Evolutionary conservation across 2,888 invertebrate genomes (phyloP), one percentile per base, ranked within the genome.

Genomic region (Cephus pygmeus): DNA sequence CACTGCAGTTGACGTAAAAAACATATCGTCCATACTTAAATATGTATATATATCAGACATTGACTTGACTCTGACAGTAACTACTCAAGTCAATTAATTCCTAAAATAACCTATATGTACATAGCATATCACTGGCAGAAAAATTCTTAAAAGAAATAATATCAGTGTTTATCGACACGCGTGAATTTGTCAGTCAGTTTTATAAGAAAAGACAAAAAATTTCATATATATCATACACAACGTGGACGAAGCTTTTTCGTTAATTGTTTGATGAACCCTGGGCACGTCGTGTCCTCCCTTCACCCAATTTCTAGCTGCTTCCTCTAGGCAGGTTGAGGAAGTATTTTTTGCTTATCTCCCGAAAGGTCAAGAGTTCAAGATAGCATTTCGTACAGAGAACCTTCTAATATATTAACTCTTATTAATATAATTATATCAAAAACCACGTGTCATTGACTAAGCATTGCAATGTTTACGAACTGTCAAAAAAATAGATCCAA

Each of bases 241-340:
- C 23, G 56, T 56, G 9, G 23, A 56, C 33, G 35, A 33, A 23
- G 80, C 79, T 82, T 76, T 81, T 56, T 77, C 68, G 30, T 79
- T 81, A 83, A 83, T 83, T 83, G 80, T 82, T 83, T 81, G 81
- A 81, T 73, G 75, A 74, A 69, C 15, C 73, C 30, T 77, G 40
- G 77, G 79, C 31, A 77, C 73, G 78, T 79, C 71, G 74, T 76
- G 69, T 15, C 34, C 73, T 31, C 76, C 75, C 74, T 73, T 34
- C 40, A 34, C 68, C 34, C 77, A 77, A 81, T 80, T 77, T 76
- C 31, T 73, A 56, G n/a, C 75, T 56, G n/a, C 35, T 34, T 77
- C 71, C 30, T 69, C 73, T 9, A 9, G 56, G 56, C 23, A 23
- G 56, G 56, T 56, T 23, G 56, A 9, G 9, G 2, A 56, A 56